Conservation (phyloP, 92 coral and sea anemone genomes). For the Porites divaricata region DNA sequence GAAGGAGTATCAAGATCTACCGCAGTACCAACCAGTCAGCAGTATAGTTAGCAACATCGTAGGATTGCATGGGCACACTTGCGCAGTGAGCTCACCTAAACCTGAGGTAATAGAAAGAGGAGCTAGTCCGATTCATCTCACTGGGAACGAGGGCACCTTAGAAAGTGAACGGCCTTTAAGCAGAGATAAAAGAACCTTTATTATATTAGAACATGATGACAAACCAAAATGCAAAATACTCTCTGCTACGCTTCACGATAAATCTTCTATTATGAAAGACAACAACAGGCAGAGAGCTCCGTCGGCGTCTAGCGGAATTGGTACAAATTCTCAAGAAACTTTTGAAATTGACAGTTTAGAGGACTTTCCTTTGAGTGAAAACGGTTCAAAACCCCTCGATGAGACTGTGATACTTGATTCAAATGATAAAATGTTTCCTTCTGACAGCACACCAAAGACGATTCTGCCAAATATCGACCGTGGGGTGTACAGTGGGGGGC, state of each 20-base stretch:
- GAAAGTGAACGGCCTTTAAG: not conserved
- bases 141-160: not conserved
- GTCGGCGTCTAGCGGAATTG: slow-evolving; percentile 60
- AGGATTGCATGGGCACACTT: slow-evolving; percentile 48
- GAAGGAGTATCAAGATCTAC: slow-evolving; percentile 82
- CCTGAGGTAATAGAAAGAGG: slow-evolving; percentile 74
- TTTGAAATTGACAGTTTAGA: slow-evolving; percentile 56
- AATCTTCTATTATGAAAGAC: not conserved
- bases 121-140: slow-evolving; percentile 61
- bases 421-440: too few relatives aligned
- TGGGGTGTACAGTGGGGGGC: slow-evolving; percentile 41
- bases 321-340: slow-evolving; percentile 43
- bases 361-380: slow-evolving; percentile 3
- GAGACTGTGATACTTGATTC: not conserved
- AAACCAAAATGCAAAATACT: not conserved
- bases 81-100: slow-evolving; percentile 40
- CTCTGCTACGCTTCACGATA: not conserved
- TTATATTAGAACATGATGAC: not conserved
- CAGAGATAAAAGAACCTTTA: not conserved
- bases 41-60: slow-evolving; percentile 49
- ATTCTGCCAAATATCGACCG: not conserved
- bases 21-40: slow-evolving; percentile 82
- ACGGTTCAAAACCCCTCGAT: not conserved
- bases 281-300: not conserved
- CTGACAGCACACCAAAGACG: not conserved